Evolutionary conservation across 2,113 vertebrate genomes (phyloP).

Genomic region (Hypanus sabinus): DNA sequence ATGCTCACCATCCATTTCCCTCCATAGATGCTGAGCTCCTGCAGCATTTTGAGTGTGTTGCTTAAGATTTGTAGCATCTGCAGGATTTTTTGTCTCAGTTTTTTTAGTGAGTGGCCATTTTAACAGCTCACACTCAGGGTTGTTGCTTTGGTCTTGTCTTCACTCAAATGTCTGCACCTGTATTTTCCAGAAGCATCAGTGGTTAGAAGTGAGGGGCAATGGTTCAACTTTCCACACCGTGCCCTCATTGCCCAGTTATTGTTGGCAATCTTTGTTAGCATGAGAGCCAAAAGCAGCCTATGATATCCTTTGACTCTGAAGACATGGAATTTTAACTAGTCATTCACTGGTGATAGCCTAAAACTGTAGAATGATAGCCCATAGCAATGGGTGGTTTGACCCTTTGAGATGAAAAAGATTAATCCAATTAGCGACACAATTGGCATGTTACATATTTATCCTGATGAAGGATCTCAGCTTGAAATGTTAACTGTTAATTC

Average conservation of each 20-base stretch:
- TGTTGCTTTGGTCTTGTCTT: background rate
- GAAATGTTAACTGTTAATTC: no score
- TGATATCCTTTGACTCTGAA: background rate
- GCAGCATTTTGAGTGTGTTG: no score
- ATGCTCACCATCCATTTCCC: no score
- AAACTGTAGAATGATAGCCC: background rate
- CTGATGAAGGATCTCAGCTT: no score
- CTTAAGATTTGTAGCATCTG: no score
- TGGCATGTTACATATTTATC: no score
- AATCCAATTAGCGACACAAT: background rate
- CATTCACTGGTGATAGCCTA: background rate
- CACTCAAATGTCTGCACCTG: background rate
- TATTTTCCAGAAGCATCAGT: background rate
- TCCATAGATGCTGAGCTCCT: no score
- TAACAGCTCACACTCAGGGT: background rate
- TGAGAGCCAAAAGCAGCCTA: no score
- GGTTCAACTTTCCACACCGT: background rate
- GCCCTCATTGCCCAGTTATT: background rate
- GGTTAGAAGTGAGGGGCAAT: background rate
- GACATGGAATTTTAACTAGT: background rate
- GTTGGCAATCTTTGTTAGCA: no score
- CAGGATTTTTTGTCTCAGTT: no score
- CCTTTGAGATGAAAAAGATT: background rate
- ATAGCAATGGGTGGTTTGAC: background rate
- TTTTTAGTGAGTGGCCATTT: background rate